Conservation (phyloP, 2,797 vertebrate genomes). For the Parauchenoglanis punctatus region DNA sequence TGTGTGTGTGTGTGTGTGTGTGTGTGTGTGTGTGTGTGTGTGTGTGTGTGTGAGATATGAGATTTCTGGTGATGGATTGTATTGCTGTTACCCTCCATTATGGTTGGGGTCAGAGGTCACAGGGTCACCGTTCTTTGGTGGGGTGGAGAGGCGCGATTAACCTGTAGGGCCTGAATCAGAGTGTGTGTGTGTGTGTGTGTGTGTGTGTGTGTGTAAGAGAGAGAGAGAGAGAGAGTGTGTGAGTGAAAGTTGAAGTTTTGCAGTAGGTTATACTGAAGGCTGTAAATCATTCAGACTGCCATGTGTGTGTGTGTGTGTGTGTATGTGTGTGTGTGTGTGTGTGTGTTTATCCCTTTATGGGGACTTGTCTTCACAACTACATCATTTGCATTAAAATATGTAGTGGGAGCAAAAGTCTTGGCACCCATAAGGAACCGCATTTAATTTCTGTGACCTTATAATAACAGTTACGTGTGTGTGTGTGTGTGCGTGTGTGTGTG, state of each 20-base stretch:
- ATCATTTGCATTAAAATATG: neutral
- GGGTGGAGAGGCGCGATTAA: conserved; percentile 44
- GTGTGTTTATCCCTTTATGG: neutral
- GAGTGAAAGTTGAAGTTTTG: neutral
- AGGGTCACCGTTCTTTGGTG: conserved; percentile 16
- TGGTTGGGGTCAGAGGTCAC: conserved; percentile 37
- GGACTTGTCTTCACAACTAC: neutral
- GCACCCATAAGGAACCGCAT: neutral
- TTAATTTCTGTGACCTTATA: neutral
- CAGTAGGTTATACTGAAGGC: neutral
- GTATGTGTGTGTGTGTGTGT: conserved; percentile 10
- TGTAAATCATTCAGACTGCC: neutral
- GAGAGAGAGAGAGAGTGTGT: conserved; percentile 1
- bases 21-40: conserved; percentile 28
- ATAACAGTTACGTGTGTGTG: neutral
- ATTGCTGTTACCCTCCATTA: conserved; percentile 44
- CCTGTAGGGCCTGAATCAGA: conserved; percentile 33
- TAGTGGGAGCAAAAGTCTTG: neutral
- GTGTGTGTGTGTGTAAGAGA: neutral
- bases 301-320: conserved; percentile 5
- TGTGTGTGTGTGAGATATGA: conserved; percentile 7
- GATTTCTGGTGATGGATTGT: conserved; percentile 40
- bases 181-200: conserved; percentile 2
- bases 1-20: conserved; percentile 6
- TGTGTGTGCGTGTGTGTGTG: neutral